phyloP scores from a whole-genome alignment of 2,888 invertebrate genomes.

The Busseola fusca region DNA sequence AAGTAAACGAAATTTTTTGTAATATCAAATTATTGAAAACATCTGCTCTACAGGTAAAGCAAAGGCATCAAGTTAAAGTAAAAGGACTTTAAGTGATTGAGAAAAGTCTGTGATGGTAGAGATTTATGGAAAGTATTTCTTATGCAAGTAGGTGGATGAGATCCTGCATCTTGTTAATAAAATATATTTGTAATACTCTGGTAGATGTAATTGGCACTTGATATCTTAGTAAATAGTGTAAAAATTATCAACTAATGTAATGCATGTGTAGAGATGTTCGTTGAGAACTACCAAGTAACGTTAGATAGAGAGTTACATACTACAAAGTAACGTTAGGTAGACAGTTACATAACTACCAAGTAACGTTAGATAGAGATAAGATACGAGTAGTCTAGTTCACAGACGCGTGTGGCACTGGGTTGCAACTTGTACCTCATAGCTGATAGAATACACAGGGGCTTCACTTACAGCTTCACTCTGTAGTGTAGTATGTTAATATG shows the following conservation, averaged over 20 bases:
- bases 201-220: slow-evolving; percentile 39
- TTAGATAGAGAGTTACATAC: slow-evolving; percentile 35
- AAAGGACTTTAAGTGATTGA: slow-evolving; percentile 55
- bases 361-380: slow-evolving; percentile 13
- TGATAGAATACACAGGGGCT: slow-evolving; percentile 13
- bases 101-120: slow-evolving; percentile 60
- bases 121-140: slow-evolving; percentile 41
- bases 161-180: slow-evolving; percentile 40
- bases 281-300: slow-evolving; percentile 46
- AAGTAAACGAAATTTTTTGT: slow-evolving; percentile 5
- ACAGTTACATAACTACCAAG: slow-evolving; percentile 33
- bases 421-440: slow-evolving; percentile 7
- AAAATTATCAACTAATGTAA: slow-evolving; percentile 33
- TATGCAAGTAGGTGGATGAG: slow-evolving; percentile 48
- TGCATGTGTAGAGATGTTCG: slow-evolving; percentile 44
- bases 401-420: neutral
- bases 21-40: slow-evolving; percentile 47
- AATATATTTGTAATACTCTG: slow-evolving; percentile 30
- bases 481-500: slow-evolving; percentile 36
- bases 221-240: slow-evolving; percentile 38
- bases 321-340: slow-evolving; percentile 45
- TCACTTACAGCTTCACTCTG: slow-evolving; percentile 27
- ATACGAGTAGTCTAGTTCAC: neutral
- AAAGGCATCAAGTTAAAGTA: slow-evolving; percentile 52
- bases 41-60: slow-evolving; percentile 56